Conservation (phyloP, 1,140 invertebrate species). For the Drosophila sulfurigaster region DNA sequence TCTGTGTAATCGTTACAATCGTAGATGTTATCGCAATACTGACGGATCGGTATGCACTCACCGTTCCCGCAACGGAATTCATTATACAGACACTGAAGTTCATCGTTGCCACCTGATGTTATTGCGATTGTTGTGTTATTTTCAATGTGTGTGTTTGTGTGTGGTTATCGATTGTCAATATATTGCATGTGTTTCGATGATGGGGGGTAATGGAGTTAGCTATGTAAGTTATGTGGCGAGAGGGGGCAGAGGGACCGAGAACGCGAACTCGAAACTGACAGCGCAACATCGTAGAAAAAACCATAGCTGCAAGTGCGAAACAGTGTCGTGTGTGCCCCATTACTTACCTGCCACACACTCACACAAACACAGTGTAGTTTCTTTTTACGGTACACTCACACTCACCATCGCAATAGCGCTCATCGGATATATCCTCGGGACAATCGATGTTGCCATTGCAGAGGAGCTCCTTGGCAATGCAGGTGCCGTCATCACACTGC, state of each 20-base stretch:
- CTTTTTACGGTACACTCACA: slow-evolving; percentile 12
- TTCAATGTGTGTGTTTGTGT: slow-evolving; percentile 1
- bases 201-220: slow-evolving; percentile 1
- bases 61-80: slow-evolving; percentile 90
- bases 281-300: background rate
- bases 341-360: slow-evolving; percentile 28
- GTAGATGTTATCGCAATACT: slow-evolving; percentile 88
- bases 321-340: slow-evolving; percentile 26
- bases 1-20: slow-evolving; percentile 91
- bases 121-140: slow-evolving; percentile 7
- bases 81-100: slow-evolving; percentile 74
- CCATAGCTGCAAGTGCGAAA: slow-evolving; percentile 26
- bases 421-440: slow-evolving; percentile 89
- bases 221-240: slow-evolving; percentile 6
- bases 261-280: background rate
- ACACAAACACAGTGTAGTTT: no score
- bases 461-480: slow-evolving; percentile 87
- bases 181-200: background rate
- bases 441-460: slow-evolving; percentile 90
- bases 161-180: slow-evolving; percentile 23
- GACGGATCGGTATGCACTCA: slow-evolving; percentile 87
- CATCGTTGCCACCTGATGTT: slow-evolving; percentile 65
- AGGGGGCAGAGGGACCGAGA: background rate
- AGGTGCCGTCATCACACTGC: slow-evolving; percentile 88
- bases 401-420: slow-evolving; percentile 89